phyloP scores from a whole-genome alignment of 2,888 invertebrate species.

The Unio pictorum region DNA sequence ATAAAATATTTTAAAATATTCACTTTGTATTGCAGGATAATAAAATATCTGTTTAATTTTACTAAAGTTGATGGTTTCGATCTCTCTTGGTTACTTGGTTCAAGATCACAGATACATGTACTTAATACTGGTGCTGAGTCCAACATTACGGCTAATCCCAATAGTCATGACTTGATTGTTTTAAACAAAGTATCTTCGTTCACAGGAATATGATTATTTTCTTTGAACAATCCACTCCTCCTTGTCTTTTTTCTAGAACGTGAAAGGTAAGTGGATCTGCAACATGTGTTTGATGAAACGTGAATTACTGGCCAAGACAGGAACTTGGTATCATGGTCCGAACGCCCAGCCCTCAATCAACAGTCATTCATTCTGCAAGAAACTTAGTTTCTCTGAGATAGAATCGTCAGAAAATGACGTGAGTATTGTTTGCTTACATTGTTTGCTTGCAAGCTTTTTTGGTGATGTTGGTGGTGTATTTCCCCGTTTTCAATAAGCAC shows the following conservation, averaged over 20 bases:
- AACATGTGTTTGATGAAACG: slow-evolving; percentile 62
- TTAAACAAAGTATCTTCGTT: not conserved
- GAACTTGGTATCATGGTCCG: slow-evolving; percentile 65
- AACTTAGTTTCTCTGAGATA: slow-evolving; percentile 31
- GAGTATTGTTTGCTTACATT: slow-evolving; percentile 5
- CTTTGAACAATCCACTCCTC: not conserved
- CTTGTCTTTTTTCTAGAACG: slow-evolving; percentile 26
- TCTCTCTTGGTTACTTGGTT: too few relatives aligned
- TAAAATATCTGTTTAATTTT: too few relatives aligned
- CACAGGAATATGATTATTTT: not conserved
- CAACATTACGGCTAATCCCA: too few relatives aligned
- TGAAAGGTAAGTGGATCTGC: slow-evolving; percentile 63
- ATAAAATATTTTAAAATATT: too few relatives aligned
- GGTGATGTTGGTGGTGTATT: too few relatives aligned
- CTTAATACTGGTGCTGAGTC: too few relatives aligned
- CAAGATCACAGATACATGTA: too few relatives aligned
- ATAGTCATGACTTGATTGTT: not conserved
- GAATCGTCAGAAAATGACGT: slow-evolving; percentile 46
- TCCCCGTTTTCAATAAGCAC: too few relatives aligned
- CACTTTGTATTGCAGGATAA: too few relatives aligned
- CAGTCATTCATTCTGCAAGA: slow-evolving; percentile 20
- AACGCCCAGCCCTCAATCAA: slow-evolving; percentile 19
- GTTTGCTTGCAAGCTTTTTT: too few relatives aligned
- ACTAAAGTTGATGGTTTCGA: too few relatives aligned
- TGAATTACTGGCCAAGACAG: slow-evolving; percentile 63